These are phyloP conservation scores for Lydus trimaculatus DNA, from an alignment of 2,888 invertebrate species.

Conservation along the genomic window DNA sequence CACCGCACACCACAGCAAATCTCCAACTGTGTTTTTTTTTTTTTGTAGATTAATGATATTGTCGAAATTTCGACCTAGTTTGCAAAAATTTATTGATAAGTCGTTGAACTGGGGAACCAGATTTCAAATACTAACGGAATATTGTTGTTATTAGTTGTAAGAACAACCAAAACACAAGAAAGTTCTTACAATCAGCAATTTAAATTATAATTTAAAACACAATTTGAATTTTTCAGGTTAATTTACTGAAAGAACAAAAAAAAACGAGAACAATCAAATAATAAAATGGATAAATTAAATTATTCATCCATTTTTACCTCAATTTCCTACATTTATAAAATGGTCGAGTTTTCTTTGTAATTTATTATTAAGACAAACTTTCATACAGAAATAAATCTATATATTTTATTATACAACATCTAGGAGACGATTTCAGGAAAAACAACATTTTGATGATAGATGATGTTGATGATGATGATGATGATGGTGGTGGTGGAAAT, in stretches of 20 bases:
- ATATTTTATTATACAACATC: background rate
- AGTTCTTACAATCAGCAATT: too few relatives aligned
- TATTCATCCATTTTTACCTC: background rate
- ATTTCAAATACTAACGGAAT: background rate
- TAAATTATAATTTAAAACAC: too few relatives aligned
- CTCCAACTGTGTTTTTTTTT: too few relatives aligned
- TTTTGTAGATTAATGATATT: background rate
- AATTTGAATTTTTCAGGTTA: background rate
- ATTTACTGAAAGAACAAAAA: too few relatives aligned
- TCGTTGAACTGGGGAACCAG: constrained; percentile 35
- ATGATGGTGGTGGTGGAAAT: background rate
- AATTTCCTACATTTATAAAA: background rate
- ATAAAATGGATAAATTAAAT: too few relatives aligned
- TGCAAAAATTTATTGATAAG: constrained; percentile 36
- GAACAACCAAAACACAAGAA: too few relatives aligned
- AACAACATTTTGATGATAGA: background rate
- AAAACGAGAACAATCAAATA: too few relatives aligned
- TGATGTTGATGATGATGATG: background rate
- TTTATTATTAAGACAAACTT: background rate
- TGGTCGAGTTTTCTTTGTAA: background rate
- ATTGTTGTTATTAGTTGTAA: background rate
- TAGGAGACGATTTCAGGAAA: background rate
- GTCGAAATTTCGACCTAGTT: constrained; percentile 49
- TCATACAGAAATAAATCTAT: background rate
- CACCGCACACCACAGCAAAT: background rate